Conservation (phyloP, 2,888 invertebrate species). For the Sipha maydis region DNA sequence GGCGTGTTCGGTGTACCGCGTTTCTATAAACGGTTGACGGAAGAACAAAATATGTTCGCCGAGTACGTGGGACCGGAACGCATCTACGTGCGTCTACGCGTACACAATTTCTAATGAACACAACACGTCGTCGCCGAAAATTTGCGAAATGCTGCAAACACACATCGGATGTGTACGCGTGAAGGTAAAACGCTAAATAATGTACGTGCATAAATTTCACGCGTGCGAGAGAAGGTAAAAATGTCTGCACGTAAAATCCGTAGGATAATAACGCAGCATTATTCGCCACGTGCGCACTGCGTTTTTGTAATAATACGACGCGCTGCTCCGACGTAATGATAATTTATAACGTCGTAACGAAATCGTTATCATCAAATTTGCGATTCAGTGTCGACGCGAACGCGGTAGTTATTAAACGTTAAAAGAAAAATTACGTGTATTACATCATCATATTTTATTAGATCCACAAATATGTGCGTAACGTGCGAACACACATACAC, state of each 20-base stretch:
- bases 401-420: not conserved
- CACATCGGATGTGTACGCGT: not conserved
- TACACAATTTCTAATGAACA: not conserved
- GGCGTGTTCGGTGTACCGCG: too few species aligned
- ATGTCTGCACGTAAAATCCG: not conserved
- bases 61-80: too few species aligned
- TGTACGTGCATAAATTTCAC: not conserved
- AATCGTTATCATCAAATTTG: not conserved
- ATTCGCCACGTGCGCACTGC: not conserved
- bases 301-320: not conserved
- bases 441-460: too few species aligned
- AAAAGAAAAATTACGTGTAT: too few species aligned
- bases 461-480: too few species aligned
- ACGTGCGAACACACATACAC: too few species aligned
- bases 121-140: not conserved
- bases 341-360: not conserved
- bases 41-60: too few species aligned
- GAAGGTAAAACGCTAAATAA: not conserved
- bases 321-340: not conserved
- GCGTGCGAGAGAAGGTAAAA: not conserved
- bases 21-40: too few species aligned
- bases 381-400: not conserved
- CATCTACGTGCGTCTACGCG: too few species aligned
- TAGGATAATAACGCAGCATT: not conserved
- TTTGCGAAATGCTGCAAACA: not conserved